Evolutionary conservation across 2,113 vertebrate species (phyloP), one percentile per base, ranked within the genome.

Genomic region (Arenaria interpres): DNA sequence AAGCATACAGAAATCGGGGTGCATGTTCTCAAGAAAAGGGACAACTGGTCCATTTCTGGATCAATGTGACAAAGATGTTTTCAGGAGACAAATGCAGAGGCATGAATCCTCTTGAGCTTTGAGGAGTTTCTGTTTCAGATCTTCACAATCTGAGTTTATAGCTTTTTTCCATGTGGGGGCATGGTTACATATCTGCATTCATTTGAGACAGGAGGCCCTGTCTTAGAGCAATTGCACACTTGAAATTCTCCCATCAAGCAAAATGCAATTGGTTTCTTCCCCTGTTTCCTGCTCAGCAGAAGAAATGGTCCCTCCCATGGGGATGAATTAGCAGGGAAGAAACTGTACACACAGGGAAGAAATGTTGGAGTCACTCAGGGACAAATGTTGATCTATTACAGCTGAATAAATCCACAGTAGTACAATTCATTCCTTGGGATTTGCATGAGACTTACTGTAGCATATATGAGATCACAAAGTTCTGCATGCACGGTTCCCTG

Each of bases 361-460:
- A 85, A 73, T 32, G 68, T 41, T 62, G 59, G 89, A 96, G 91
- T 92, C 93, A 89, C 39, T 89, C 30, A 9, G 63, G 94, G 95
- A 91, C 89, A 73, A 95, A 85, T 39, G 89, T 24, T 89, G 77
- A 76, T 95, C 53, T 92, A 54, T 87, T 62, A 89, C 89, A 93
- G 81, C n/a, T 91, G 93, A 93, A 89, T 95, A 93, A 95, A 96
- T 63, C 87, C 54, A 88, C 89, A 67, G 74, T 56, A 69, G 88
- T 77, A 46, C 73, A 82, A 88, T 91, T 85, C 88, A 80, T 80
- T 95, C 74, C 25, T 78, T 43, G 66, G 32, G 69, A 92, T 82
- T 85, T 83, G 45, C 81, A 48, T 76, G 77, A 63, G 41, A 82
- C 43, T 89, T 73, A 56, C 37, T 32, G 74, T 96, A 87, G 50